Percentiles rank a stretch among this genome's conserved stretches.
Evolutionary conservation across 2,888 invertebrate genomes (phyloP).

Genomic region (Cyrtodaria siliqua): DNA sequence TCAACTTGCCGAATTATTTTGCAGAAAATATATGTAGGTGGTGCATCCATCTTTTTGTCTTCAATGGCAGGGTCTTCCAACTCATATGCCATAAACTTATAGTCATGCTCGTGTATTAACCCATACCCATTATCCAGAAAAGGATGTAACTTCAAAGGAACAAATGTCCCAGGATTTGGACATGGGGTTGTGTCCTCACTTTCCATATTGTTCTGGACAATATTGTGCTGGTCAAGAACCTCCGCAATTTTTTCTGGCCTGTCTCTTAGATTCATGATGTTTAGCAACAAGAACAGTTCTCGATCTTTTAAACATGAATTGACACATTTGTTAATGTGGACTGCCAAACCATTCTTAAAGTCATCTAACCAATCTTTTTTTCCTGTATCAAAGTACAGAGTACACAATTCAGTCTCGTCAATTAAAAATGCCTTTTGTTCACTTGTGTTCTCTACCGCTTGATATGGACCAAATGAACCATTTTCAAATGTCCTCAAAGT

Average conservation of each 20-base stretch:
- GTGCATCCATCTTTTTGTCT: background rate
- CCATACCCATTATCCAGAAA: slow-evolving; percentile 51
- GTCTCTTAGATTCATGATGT: background rate
- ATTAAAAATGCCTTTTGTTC: no score
- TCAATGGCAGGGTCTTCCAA: slow-evolving; percentile 11
- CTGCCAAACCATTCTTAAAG: no score
- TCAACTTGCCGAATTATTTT: slow-evolving; percentile 6
- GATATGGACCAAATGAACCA: no score
- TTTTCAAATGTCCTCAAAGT: no score
- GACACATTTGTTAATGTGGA: no score
- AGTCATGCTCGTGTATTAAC: slow-evolving; percentile 50
- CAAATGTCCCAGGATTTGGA: slow-evolving; percentile 53
- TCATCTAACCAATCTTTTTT: no score
- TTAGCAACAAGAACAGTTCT: no score
- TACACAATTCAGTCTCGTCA: no score
- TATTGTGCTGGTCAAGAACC: slow-evolving; percentile 14
- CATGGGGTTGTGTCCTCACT: slow-evolving; percentile 4
- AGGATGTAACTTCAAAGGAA: slow-evolving; percentile 41
- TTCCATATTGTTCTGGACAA: slow-evolving; percentile 9
- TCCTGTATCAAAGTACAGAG: no score
- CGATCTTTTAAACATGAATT: no score
- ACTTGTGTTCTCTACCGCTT: no score
- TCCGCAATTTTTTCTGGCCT: background rate
- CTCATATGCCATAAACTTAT: slow-evolving; percentile 38
- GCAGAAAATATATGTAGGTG: slow-evolving; percentile 9